Evolutionary conservation across 2,113 vertebrate genomes (phyloP).

Genomic region (Campylomormyrus tamandua): DNA sequence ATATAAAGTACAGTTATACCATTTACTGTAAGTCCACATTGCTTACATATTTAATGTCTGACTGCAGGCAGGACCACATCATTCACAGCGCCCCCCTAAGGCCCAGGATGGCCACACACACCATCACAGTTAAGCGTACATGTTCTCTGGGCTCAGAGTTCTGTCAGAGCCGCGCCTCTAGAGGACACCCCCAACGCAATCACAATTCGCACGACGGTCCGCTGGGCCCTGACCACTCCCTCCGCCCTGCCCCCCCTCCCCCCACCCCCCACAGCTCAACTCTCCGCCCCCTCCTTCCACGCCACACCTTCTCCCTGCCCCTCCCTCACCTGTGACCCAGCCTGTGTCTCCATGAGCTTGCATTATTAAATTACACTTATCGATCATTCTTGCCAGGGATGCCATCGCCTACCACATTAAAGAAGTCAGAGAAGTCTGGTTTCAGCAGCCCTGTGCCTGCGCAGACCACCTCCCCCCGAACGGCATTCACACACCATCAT

Average conservation of each 20-base stretch:
- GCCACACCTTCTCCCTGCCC: conserved; percentile 21
- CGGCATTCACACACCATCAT: conserved; percentile 94
- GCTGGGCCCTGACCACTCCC: conserved; percentile 19
- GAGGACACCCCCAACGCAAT: neutral
- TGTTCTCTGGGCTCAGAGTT: neutral
- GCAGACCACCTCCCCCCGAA: conserved; percentile 86
- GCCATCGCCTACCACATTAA: conserved; percentile 87
- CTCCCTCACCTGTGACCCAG: conserved; percentile 66
- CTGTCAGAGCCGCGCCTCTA: neutral
- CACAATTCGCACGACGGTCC: neutral
- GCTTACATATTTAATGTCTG: neutral
- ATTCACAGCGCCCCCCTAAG: neutral
- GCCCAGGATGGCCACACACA: neutral
- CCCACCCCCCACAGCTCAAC: too few species aligned
- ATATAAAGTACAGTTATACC: neutral
- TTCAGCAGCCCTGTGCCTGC: conserved; percentile 86
- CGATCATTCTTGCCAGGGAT: conserved; percentile 89
- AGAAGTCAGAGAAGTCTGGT: conserved; percentile 97
- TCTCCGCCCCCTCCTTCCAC: conserved; percentile 18
- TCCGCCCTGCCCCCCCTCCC: conserved; percentile 42
- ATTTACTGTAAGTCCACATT: neutral
- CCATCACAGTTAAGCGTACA: neutral
- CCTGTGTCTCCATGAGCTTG: conserved; percentile 68
- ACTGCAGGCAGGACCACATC: neutral
- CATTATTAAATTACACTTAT: conserved; percentile 78